Percentiles rank a stretch among this genome's conserved stretches.
These are phyloP conservation scores for Heliconius hewitsoni DNA, from an alignment of 1,140 invertebrate species.

Conservation along the genomic window DNA sequence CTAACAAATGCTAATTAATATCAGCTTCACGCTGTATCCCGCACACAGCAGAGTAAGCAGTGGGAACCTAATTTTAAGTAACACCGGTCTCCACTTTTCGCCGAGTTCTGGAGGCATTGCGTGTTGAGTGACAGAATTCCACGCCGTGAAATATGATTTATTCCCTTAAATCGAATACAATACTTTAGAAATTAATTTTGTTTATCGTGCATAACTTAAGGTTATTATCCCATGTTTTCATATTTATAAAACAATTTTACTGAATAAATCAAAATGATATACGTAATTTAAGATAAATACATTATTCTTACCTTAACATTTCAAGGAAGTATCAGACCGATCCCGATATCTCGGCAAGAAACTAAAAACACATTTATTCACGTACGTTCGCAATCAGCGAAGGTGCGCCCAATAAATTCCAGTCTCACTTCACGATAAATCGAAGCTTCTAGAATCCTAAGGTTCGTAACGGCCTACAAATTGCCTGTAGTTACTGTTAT, in stretches of 20 bases:
- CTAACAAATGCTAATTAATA: too few species aligned
- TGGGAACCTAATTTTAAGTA: too few species aligned
- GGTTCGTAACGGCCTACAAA: constrained; percentile 57
- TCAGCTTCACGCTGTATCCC: too few species aligned
- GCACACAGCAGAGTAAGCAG: too few species aligned
- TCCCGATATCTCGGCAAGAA: constrained; percentile 5
- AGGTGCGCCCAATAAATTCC: constrained; percentile 49
- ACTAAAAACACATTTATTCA: constrained; percentile 32
- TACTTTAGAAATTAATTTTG: too few species aligned
- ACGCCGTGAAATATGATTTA: too few species aligned
- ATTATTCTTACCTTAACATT: background rate
- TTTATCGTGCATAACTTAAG: too few species aligned
- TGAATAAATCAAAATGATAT: background rate
- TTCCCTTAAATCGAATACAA: too few species aligned
- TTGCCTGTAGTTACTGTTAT: constrained; percentile 55
- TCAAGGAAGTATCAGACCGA: background rate
- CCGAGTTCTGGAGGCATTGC: too few species aligned
- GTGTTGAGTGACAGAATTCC: too few species aligned
- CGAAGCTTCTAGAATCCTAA: constrained; percentile 48
- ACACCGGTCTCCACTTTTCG: too few species aligned
- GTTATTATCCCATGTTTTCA: too few species aligned
- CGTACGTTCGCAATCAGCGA: constrained; percentile 43
- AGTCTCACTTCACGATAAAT: constrained; percentile 52
- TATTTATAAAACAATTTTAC: background rate
- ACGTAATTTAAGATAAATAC: background rate